These are phyloP conservation scores for Rhynchophorus ferrugineus DNA, from an alignment of 1,140 invertebrate species.

Conservation along the genomic window DNA sequence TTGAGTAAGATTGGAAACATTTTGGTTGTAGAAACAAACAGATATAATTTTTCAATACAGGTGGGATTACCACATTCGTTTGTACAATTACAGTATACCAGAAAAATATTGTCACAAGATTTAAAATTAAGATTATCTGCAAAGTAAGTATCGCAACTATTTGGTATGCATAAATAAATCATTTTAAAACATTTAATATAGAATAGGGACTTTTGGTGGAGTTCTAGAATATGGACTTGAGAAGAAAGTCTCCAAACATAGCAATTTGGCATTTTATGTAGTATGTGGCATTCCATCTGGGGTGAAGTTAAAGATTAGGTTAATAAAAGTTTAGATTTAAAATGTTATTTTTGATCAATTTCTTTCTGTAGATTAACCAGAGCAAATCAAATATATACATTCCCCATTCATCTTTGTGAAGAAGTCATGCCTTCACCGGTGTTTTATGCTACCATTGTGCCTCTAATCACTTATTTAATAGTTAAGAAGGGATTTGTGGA, in stretches of 20 bases:
- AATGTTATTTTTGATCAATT: slow-evolving; percentile 7
- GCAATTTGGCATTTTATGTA: slow-evolving; percentile 76
- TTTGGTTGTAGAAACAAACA: slow-evolving; percentile 38
- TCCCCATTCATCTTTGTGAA: slow-evolving; percentile 87
- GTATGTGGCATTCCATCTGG: slow-evolving; percentile 77
- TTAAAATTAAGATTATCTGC: slow-evolving; percentile 65
- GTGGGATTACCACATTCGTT: slow-evolving; percentile 77
- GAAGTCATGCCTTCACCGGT: slow-evolving; percentile 81
- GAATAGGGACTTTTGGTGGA: slow-evolving; percentile 78
- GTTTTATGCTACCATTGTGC: slow-evolving; percentile 87
- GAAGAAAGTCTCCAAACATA: slow-evolving; percentile 87
- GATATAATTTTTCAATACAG: slow-evolving; percentile 61
- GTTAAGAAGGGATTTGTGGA: slow-evolving; percentile 82
- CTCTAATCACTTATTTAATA: slow-evolving; percentile 69
- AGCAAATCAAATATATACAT: slow-evolving; percentile 80
- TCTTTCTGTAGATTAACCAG: neutral
- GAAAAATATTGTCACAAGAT: slow-evolving; percentile 69
- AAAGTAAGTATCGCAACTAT: slow-evolving; percentile 54
- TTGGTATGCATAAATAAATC: neutral
- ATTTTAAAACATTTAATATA: slow-evolving; percentile 40
- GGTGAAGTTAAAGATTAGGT: slow-evolving; percentile 84
- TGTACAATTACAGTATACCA: slow-evolving; percentile 64
- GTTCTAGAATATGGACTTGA: slow-evolving; percentile 85
- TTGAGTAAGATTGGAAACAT: neutral
- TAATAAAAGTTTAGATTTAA: slow-evolving; percentile 18